Percentiles rank a stretch among this genome's conserved stretches.
These are phyloP conservation scores for Orthosia incerta DNA, from an alignment of 2,888 invertebrate species.

Conservation along the genomic window DNA sequence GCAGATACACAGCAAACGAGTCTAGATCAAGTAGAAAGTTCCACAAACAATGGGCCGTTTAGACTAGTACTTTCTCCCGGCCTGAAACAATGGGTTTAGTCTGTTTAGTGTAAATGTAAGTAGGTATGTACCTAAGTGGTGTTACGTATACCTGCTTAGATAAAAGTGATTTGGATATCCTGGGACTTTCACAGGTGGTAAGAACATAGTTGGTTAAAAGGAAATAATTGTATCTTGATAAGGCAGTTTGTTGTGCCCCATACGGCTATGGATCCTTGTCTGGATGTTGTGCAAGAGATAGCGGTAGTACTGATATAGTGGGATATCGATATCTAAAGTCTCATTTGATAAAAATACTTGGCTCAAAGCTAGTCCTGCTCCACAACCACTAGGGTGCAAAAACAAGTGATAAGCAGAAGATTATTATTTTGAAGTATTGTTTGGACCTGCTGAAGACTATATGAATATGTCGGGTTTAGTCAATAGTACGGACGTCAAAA, in stretches of 20 bases:
- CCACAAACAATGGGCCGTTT: slow-evolving; percentile 69
- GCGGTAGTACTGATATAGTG: no score
- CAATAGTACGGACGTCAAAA: no score
- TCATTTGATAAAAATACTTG: no score
- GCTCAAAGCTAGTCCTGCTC: no score
- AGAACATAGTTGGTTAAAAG: slow-evolving; percentile 40
- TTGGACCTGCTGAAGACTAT: no score
- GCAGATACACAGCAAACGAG: slow-evolving; percentile 58
- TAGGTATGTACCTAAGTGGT: slow-evolving; percentile 44
- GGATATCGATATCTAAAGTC: no score
- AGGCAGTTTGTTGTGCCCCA: slow-evolving; percentile 29
- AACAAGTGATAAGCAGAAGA: no score
- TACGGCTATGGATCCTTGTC: not conserved
- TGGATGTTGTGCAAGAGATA: no score
- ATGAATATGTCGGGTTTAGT: no score
- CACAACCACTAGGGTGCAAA: no score
- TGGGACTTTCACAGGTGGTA: slow-evolving; percentile 44
- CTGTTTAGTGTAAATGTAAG: slow-evolving; percentile 60
- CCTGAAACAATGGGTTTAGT: slow-evolving; percentile 68
- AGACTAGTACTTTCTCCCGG: slow-evolving; percentile 64
- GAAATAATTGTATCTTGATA: slow-evolving; percentile 44
- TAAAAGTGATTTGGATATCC: slow-evolving; percentile 50
- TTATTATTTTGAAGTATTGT: no score
- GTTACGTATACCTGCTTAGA: slow-evolving; percentile 56
- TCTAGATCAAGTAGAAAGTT: slow-evolving; percentile 74